These are phyloP conservation scores for Indicator maculatus DNA, from an alignment of 2,113 vertebrate genomes.

Conservation along the genomic window DNA sequence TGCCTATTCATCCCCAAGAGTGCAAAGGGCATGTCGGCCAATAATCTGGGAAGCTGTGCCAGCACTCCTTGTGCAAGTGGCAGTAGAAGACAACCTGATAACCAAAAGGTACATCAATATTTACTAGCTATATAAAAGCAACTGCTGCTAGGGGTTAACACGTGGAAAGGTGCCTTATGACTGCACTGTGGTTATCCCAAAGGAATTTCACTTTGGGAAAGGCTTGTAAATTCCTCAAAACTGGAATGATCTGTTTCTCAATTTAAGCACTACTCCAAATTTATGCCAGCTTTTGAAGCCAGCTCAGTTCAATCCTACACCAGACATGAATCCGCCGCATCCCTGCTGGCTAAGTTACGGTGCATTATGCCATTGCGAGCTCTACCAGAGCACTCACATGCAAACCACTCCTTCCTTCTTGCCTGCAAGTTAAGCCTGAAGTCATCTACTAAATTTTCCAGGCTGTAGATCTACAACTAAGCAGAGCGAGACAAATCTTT, in stretches of 20 bases:
- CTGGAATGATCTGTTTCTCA: not conserved
- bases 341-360: not conserved
- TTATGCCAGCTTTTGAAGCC: not conserved
- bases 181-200: not conserved
- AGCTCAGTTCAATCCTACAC: not conserved
- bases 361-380: not conserved
- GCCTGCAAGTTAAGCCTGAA: not conserved
- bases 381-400: not conserved
- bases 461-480: not conserved
- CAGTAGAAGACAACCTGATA: conserved; percentile 11
- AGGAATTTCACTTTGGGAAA: not conserved
- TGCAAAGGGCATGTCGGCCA: not conserved
- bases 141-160: not conserved
- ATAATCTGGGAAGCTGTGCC: not conserved
- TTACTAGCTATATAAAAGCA: not conserved
- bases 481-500: rapidly evolving
- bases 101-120: conserved; percentile 41
- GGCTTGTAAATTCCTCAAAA: not conserved
- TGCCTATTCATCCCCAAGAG: not conserved
- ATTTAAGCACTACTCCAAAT: not conserved
- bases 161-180: not conserved
- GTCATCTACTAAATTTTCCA: not conserved
- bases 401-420: not conserved
- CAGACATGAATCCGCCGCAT: rapidly evolving
- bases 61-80: conserved; percentile 24